These are phyloP conservation scores for Cirrhinus molitorella DNA, from an alignment of 2,797 vertebrate species.

Conservation along the genomic window DNA sequence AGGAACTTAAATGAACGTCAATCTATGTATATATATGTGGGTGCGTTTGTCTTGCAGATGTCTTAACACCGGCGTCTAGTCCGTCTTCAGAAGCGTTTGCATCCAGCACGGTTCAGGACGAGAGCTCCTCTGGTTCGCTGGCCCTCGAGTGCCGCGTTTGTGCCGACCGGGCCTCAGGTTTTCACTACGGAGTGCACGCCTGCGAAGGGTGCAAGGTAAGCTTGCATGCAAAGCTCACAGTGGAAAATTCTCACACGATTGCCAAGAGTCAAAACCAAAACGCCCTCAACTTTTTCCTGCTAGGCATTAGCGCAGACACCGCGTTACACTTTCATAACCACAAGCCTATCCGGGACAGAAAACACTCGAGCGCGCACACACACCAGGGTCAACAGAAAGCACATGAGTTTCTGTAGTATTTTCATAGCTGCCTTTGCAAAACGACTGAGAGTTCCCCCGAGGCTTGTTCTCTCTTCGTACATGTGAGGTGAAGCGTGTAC, in stretches of 20 bases:
- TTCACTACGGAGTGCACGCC: conserved; percentile 97
- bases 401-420: background rate
- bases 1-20: no score
- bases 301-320: background rate
- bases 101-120: conserved; percentile 73
- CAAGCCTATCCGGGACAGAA: conserved; percentile 16
- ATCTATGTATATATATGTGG: no score
- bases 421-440: conserved; percentile 10
- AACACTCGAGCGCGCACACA: background rate
- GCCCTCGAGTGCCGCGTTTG: conserved; percentile 94
- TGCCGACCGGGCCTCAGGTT: conserved; percentile 94
- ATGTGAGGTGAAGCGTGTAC: conserved; percentile 32
- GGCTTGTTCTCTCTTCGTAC: background rate
- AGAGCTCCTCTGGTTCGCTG: conserved; percentile 76
- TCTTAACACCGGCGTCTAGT: conserved; percentile 92
- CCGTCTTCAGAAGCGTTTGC: conserved; percentile 83
- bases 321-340: conserved; percentile 18
- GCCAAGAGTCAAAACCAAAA: conserved; percentile 18
- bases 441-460: conserved; percentile 14
- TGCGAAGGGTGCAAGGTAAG: conserved; percentile 98
- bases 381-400: conserved; percentile 6
- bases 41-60: conserved; percentile 76
- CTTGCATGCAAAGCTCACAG: conserved; percentile 25
- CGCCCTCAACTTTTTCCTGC: conserved; percentile 18
- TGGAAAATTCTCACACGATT: conserved; percentile 69